A percentile compares a stretch with the other conserved stretches of the same genome.
Conservation (phyloP, 2,113 vertebrate genomes). For the Bufo gargarizans region DNA sequence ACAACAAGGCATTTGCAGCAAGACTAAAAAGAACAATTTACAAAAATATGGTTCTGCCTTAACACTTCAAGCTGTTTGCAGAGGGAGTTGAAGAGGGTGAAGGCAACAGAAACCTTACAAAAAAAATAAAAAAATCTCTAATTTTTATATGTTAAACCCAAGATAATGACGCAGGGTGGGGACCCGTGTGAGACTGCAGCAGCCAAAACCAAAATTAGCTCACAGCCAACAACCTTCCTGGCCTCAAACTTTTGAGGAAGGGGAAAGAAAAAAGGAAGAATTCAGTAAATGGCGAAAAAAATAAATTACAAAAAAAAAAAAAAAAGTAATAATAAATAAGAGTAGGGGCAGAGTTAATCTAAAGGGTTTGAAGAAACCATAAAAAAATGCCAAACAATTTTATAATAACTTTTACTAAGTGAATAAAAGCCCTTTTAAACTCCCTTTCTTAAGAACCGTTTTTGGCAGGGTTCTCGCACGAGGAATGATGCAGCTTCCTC, state of each 20-base stretch:
- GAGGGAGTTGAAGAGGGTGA: constrained; percentile 63
- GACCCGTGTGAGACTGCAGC: constrained; percentile 72
- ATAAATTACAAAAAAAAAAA: neutral
- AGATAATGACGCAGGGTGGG: constrained; percentile 93
- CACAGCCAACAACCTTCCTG: constrained; percentile 84
- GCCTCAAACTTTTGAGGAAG: constrained; percentile 76
- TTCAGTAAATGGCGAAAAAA: constrained; percentile 56
- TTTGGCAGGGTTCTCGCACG: constrained; percentile 80
- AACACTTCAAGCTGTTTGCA: neutral
- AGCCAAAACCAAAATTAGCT: constrained; percentile 89
- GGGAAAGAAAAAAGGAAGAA: constrained; percentile 69
- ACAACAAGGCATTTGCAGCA: no score
- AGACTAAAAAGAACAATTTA: neutral
- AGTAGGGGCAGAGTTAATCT: constrained; percentile 70
- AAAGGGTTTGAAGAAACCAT: constrained; percentile 64
- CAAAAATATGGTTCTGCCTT: neutral
- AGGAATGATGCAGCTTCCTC: constrained; percentile 93
- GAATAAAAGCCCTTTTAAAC: constrained; percentile 51
- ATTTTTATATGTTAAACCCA: constrained; percentile 83
- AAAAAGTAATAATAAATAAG: constrained; percentile 4
- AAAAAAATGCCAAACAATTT: constrained; percentile 63
- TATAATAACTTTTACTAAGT: constrained; percentile 40
- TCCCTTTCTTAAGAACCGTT: constrained; percentile 69
- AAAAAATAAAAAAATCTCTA: constrained; percentile 53
- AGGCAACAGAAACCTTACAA: constrained; percentile 61